Percentiles rank a stretch among this genome's conserved stretches.
Conservation (phyloP, 2,888 invertebrate genomes). For the Scaptomyza cyrtandrae region DNA sequence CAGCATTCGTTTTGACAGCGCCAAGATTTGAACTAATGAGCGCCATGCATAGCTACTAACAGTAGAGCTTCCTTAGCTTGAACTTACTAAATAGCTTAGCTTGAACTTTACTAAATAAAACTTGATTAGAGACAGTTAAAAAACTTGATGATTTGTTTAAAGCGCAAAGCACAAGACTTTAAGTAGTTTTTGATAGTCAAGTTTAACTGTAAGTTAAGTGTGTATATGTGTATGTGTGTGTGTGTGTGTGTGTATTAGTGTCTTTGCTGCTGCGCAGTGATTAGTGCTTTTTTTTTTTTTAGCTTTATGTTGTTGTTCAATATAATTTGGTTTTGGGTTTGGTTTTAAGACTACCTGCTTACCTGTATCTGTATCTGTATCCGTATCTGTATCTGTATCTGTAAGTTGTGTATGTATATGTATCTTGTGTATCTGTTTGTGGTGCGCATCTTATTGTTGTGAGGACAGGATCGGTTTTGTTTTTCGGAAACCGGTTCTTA, state of each 20-base stretch:
- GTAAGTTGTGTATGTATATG: slow-evolving; percentile 1
- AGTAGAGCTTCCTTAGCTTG: not conserved
- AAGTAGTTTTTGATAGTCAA: not conserved
- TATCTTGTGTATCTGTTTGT: not conserved
- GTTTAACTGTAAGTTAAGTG: not conserved
- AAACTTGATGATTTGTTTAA: not conserved
- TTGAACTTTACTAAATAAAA: too few relatives aligned
- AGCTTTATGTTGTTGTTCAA: not conserved
- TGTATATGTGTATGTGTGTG: too few relatives aligned
- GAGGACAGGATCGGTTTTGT: slow-evolving; percentile 28
- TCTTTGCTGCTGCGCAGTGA: slow-evolving; percentile 12
- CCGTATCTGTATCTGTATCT: not conserved
- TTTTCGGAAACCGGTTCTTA: slow-evolving; percentile 29
- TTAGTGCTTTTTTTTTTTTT: slow-evolving; percentile 16
- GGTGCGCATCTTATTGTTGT: slow-evolving; percentile 24
- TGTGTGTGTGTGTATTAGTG: not conserved
- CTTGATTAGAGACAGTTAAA: too few relatives aligned
- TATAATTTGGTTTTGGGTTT: not conserved
- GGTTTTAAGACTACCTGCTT: slow-evolving; percentile 27
- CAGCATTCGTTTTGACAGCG: slow-evolving; percentile 1
- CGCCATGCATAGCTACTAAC: slow-evolving; percentile 3
- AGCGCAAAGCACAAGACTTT: not conserved
- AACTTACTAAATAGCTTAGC: not conserved
- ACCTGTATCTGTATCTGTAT: slow-evolving; percentile 3
- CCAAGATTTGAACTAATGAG: slow-evolving; percentile 27